phyloP scores from a whole-genome alignment of 2,797 vertebrate species.

The Harpagifer antarcticus region DNA sequence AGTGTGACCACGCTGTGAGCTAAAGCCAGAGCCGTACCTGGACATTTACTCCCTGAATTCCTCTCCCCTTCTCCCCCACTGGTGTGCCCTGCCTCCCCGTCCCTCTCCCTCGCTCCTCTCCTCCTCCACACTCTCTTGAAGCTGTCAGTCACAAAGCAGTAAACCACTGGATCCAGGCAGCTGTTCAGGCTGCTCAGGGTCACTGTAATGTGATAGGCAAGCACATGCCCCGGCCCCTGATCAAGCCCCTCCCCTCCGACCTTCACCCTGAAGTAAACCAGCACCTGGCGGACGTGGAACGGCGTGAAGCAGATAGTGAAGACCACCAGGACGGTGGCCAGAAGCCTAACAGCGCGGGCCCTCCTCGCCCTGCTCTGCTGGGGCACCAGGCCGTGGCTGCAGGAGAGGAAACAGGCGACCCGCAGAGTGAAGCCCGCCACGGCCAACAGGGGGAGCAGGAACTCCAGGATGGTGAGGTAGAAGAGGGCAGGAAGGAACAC shows the following conservation, averaged over 20 bases:
- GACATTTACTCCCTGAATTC: conserved; percentile 55
- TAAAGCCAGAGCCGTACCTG: conserved; percentile 70
- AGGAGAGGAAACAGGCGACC: conserved; percentile 90
- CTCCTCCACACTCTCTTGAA: conserved; percentile 87
- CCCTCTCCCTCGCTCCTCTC: conserved; percentile 57
- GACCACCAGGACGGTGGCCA: conserved; percentile 91
- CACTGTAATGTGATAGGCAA: conserved; percentile 92
- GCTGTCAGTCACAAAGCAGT: conserved; percentile 96
- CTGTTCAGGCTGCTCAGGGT: conserved; percentile 97
- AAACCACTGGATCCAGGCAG: conserved; percentile 96
- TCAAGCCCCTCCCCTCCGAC: conserved; percentile 40
- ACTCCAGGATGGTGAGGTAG: conserved; percentile 91
- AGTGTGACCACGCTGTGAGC: conserved; percentile 70
- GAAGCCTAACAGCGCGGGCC: conserved; percentile 89
- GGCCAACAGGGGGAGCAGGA: conserved; percentile 92
- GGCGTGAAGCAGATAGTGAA: conserved; percentile 96
- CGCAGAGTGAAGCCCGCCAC: conserved; percentile 92
- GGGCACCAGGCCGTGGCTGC: conserved; percentile 85
- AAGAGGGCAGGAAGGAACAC: conserved; percentile 87
- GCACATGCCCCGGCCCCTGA: conserved; percentile 64
- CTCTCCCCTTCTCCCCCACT: conserved; percentile 56
- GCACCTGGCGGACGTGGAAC: conserved; percentile 91
- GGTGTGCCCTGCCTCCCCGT: conserved; percentile 41
- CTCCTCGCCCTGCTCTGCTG: conserved; percentile 90
- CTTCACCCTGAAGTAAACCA: conserved; percentile 86